Evolutionary conservation across 2,113 vertebrate genomes (phyloP).

Genomic region (Bothrops jararaca): DNA sequence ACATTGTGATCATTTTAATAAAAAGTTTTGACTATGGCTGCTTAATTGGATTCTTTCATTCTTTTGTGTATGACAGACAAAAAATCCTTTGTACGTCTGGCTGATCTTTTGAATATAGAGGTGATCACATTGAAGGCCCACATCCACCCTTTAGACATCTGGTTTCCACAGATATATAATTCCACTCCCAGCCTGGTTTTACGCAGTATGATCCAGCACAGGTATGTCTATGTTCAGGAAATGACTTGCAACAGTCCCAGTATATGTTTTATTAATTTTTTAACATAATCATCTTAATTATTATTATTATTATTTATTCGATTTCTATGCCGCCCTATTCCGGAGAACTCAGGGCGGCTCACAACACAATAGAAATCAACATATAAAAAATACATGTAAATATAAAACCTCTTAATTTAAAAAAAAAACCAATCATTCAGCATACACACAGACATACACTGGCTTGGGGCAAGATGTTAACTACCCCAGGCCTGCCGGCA

Average conservation of each 20-base stretch:
- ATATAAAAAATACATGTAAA: no score
- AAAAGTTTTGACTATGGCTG: background rate
- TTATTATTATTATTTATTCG: no score
- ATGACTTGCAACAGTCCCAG: accelerated
- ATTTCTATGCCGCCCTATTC: no score
- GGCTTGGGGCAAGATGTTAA: no score
- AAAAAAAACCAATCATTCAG: no score
- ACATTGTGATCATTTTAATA: background rate
- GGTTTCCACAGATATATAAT: conserved; percentile 74
- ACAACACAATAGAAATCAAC: no score
- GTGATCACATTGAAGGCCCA: conserved; percentile 81
- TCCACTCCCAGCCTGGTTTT: conserved; percentile 74
- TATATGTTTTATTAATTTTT: no score
- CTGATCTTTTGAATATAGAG: conserved; percentile 91
- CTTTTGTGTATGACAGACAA: conserved; percentile 73
- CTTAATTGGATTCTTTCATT: background rate
- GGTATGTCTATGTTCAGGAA: conserved; percentile 64
- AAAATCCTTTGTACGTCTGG: conserved; percentile 81
- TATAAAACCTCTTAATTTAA: no score
- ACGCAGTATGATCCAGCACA: conserved; percentile 75
- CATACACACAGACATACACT: no score
- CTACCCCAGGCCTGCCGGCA: no score
- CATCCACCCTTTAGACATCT: conserved; percentile 74
- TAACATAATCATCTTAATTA: no score
- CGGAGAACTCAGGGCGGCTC: no score